phyloP scores from a whole-genome alignment of 2,113 vertebrate species.

The Panurus biarmicus region DNA sequence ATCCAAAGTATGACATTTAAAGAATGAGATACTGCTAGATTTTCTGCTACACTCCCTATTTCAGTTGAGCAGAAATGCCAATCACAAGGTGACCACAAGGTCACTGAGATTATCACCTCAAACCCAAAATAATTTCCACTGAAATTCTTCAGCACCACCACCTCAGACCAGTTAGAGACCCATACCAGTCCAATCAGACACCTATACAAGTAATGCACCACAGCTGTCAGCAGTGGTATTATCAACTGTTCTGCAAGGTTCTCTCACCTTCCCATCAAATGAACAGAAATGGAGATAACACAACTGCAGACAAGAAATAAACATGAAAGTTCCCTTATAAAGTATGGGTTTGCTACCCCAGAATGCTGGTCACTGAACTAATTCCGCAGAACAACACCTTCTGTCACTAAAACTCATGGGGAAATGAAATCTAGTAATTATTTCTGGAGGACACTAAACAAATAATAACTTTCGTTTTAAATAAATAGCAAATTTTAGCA shows the following conservation, averaged over 20 bases:
- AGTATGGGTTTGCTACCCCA: neutral
- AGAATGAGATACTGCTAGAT: neutral
- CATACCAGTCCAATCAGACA: neutral
- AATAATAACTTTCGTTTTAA: neutral
- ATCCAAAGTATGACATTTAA: neutral
- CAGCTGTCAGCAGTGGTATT: neutral
- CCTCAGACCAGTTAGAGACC: neutral
- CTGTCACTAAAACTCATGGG: neutral
- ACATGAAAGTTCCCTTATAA: neutral
- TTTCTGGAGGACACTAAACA: neutral
- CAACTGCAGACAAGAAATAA: neutral
- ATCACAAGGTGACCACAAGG: neutral
- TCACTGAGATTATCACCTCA: neutral
- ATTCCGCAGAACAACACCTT: neutral
- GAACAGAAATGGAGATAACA: neutral
- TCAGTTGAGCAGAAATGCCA: neutral
- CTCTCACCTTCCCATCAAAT: neutral
- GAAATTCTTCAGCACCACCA: neutral
- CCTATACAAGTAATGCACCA: neutral
- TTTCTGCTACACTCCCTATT: neutral
- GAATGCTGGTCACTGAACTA: neutral
- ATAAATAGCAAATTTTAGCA: neutral
- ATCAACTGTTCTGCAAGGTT: neutral
- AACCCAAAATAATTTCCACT: neutral
- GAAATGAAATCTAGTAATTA: neutral